These are phyloP conservation scores for Passer montanus DNA, from an alignment of 2,113 vertebrate genomes.

Conservation along the genomic window DNA sequence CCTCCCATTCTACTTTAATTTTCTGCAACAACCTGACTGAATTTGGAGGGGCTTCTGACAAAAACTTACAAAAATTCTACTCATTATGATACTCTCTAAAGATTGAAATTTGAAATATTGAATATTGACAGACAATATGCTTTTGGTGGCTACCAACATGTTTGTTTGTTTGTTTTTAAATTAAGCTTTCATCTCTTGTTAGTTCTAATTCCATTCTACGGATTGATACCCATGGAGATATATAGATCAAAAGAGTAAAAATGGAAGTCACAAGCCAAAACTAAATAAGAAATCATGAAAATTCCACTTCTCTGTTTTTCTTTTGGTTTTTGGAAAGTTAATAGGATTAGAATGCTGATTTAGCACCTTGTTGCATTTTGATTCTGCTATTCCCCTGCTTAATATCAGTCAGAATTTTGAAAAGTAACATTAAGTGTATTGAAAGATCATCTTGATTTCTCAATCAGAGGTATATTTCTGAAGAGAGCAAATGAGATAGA, in stretches of 20 bases:
- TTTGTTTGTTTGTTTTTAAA: too few relatives aligned
- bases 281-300: not conserved
- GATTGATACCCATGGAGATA: fast-evolving
- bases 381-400: not conserved
- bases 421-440: not conserved
- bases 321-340: not conserved
- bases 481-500: not conserved
- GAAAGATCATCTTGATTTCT: not conserved
- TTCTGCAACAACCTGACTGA: not conserved
- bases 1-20: not conserved
- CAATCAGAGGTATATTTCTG: not conserved
- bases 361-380: not conserved
- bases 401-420: not conserved
- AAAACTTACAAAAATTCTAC: not conserved
- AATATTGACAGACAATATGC: not conserved
- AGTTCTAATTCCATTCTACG: not conserved
- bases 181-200: not conserved
- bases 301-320: not conserved
- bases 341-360: not conserved
- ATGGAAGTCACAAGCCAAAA: not conserved
- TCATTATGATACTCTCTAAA: not conserved
- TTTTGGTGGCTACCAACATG: not conserved
- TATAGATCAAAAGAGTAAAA: not conserved
- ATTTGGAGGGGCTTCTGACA: not conserved
- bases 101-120: not conserved